Evolutionary conservation across 2,113 vertebrate species (phyloP).

Genomic region (human (Homo sapiens)): DNA sequence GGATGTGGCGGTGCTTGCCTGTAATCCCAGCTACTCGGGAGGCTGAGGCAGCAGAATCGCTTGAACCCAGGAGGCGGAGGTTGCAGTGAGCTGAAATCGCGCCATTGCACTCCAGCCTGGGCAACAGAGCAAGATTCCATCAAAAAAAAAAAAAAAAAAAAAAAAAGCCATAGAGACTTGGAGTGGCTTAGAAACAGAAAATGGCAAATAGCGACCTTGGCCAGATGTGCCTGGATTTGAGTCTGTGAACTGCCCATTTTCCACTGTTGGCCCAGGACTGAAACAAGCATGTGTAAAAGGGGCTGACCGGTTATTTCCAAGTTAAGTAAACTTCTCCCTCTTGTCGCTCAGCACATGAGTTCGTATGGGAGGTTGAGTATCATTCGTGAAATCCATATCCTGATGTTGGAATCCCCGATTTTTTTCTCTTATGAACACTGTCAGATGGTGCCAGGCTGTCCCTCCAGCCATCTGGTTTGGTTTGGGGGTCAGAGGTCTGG

Average conservation of each 20-base stretch:
- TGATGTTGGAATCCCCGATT: not conserved
- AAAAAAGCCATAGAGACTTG: not conserved
- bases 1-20: no score
- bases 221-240: not conserved
- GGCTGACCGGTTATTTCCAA: not conserved
- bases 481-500: not conserved
- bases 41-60: no score
- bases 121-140: no score
- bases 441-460: not conserved
- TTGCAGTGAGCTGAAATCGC: no score
- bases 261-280: not conserved
- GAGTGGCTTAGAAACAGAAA: constrained; percentile 19
- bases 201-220: not conserved
- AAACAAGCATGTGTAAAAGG: not conserved
- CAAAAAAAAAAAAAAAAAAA: no score
- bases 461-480: not conserved
- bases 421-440: not conserved
- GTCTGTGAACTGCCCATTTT: not conserved
- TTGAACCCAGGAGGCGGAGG: no score
- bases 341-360: not conserved
- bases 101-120: no score
- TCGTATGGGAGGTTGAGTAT: not conserved
- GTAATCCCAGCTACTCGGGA: no score
- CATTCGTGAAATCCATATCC: not conserved
- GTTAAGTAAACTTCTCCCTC: not conserved